phyloP scores from a whole-genome alignment of 2,113 vertebrate genomes.

The Pachycephala philippinensis region DNA sequence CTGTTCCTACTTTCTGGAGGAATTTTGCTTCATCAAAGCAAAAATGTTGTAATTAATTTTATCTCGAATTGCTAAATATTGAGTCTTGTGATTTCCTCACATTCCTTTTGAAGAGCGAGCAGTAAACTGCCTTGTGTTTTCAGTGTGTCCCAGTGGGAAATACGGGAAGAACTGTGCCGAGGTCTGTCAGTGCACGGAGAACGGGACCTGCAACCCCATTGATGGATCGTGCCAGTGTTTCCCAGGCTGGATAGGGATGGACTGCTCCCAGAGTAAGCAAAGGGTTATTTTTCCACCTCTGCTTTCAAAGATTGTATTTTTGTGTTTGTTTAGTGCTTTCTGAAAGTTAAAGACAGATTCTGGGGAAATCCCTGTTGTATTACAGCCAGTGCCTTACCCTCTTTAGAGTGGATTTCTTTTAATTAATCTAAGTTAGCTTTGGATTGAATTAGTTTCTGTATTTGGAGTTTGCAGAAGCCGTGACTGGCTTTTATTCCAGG shows the following conservation, averaged over 20 bases:
- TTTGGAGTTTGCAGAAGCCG: background rate
- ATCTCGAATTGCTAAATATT: background rate
- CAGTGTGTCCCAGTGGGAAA: constrained; percentile 89
- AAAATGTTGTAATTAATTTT: background rate
- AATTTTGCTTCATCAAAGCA: background rate
- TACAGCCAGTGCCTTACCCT: background rate
- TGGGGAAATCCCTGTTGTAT: background rate
- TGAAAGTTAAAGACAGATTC: background rate
- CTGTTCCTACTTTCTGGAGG: background rate
- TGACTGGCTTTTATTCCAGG: constrained; percentile 9
- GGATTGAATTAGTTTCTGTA: constrained; percentile 12
- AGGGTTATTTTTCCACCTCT: background rate
- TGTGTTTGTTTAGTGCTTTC: background rate
- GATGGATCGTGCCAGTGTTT: constrained; percentile 96
- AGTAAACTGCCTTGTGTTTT: background rate
- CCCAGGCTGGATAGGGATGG: constrained; percentile 92
- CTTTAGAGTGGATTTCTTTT: constrained; percentile 8
- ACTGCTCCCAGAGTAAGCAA: constrained; percentile 91
- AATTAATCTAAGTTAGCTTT: constrained; percentile 46
- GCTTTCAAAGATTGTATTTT: fast-evolving
- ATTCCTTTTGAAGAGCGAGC: background rate
- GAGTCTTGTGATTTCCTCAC: background rate
- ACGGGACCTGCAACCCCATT: constrained; percentile 93
- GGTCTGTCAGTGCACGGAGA: constrained; percentile 91
- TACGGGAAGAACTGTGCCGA: constrained; percentile 87